Evolutionary conservation across 2,113 vertebrate genomes (phyloP).

Genomic region (Poecilia latipinna): DNA sequence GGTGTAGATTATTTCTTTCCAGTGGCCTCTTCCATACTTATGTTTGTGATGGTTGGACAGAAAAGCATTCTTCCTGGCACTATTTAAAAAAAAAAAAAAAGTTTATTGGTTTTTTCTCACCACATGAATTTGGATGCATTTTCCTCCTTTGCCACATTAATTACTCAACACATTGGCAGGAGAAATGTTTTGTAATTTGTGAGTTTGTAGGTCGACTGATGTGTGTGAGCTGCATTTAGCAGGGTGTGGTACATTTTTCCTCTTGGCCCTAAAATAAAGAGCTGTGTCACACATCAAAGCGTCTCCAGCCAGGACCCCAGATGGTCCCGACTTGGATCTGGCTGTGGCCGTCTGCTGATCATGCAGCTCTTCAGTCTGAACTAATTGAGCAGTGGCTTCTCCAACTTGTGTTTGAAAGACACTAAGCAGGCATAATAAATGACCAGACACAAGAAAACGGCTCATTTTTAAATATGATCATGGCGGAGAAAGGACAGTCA

Average conservation of each 20-base stretch:
- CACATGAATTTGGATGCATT: too few species aligned
- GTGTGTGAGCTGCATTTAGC: constrained; percentile 14
- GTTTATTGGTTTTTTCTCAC: too few species aligned
- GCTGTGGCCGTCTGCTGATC: constrained; percentile 21
- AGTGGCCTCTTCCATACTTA: too few species aligned
- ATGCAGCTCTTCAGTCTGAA: constrained; percentile 10
- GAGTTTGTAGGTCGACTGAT: background rate
- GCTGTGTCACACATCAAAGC: constrained; percentile 51
- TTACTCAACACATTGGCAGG: too few species aligned
- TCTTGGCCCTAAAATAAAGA: constrained; percentile 37
- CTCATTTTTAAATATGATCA: background rate
- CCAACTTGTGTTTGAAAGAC: constrained; percentile 1
- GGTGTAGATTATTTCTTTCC: too few species aligned
- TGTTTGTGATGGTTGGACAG: too few species aligned
- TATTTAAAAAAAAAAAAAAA: too few species aligned
- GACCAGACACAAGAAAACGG: background rate
- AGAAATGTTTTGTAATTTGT: background rate
- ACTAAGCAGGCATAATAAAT: background rate
- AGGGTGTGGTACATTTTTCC: constrained; percentile 19
- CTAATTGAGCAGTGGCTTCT: background rate
- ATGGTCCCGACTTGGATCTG: constrained; percentile 37
- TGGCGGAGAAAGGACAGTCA: background rate
- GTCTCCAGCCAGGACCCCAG: constrained; percentile 31
- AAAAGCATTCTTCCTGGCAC: too few species aligned
- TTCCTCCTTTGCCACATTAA: too few species aligned